Evolutionary conservation across 2,797 vertebrate species (phyloP).

Genomic region (Dendrocincla tyrannina): DNA sequence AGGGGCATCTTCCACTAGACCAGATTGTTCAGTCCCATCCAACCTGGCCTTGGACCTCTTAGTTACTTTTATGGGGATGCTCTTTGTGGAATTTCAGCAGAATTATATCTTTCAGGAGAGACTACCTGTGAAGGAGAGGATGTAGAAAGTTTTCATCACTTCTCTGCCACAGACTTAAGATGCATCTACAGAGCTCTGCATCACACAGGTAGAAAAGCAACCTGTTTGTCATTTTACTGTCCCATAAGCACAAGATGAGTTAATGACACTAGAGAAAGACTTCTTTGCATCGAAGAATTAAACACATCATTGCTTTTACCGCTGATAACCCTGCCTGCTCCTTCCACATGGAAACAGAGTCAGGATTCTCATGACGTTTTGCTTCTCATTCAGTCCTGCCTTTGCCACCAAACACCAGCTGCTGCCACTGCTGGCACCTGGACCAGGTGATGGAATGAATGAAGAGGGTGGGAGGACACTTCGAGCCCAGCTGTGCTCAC

Average conservation of each 20-base stretch:
- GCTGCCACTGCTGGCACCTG: no score
- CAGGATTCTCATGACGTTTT: background rate
- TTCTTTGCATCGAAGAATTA: background rate
- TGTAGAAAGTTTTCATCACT: background rate
- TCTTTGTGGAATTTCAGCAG: background rate
- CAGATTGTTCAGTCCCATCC: background rate
- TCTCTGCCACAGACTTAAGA: background rate
- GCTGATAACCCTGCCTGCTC: background rate
- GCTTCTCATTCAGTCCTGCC: no score
- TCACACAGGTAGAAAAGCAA: background rate
- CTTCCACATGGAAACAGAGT: background rate
- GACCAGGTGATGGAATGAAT: no score
- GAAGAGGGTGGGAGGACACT: no score
- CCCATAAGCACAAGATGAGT: background rate
- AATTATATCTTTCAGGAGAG: background rate
- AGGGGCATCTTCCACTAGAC: background rate
- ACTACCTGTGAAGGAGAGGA: background rate
- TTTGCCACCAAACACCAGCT: no score
- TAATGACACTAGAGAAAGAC: background rate
- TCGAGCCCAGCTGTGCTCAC: no score
- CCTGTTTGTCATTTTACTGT: background rate
- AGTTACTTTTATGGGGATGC: background rate
- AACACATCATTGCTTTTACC: background rate
- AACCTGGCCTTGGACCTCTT: background rate
- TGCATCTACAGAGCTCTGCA: background rate